phyloP scores from a whole-genome alignment of 2,797 vertebrate genomes.

The Sarcoramphus papa region DNA sequence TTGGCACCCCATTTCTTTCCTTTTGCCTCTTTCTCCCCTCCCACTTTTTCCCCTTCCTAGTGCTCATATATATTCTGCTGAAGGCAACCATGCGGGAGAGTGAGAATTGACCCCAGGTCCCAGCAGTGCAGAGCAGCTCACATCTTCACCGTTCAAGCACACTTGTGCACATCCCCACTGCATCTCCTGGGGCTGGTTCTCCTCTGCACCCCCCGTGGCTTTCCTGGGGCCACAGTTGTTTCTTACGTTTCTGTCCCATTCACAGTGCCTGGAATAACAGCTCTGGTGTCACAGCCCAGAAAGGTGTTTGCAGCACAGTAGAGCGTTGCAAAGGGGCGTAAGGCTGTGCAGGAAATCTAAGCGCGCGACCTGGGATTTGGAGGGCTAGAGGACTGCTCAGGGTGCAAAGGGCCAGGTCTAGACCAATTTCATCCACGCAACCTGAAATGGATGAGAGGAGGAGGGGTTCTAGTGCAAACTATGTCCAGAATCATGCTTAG shows the following conservation, averaged over 20 bases:
- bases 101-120: not conserved
- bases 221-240: not conserved
- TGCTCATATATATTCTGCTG: not conserved
- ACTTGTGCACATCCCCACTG: not conserved
- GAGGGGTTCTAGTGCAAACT: not conserved
- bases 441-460: not conserved
- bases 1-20: not conserved
- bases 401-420: not conserved
- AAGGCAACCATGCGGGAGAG: not conserved
- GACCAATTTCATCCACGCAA: not conserved
- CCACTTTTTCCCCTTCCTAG: not conserved
- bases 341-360: not conserved
- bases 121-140: not conserved
- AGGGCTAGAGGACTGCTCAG: not conserved
- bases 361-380: accelerated
- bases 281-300: not conserved
- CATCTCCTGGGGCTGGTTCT: not conserved
- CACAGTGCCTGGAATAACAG: not conserved
- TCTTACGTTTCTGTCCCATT: not conserved
- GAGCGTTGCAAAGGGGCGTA: not conserved
- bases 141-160: not conserved
- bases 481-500: not conserved
- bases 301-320: not conserved
- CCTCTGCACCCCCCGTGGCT: not conserved
- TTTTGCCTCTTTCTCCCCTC: not conserved